Evolutionary conservation across 2,888 invertebrate genomes (phyloP).

Genomic region (Acanthacorydalis orientalis): DNA sequence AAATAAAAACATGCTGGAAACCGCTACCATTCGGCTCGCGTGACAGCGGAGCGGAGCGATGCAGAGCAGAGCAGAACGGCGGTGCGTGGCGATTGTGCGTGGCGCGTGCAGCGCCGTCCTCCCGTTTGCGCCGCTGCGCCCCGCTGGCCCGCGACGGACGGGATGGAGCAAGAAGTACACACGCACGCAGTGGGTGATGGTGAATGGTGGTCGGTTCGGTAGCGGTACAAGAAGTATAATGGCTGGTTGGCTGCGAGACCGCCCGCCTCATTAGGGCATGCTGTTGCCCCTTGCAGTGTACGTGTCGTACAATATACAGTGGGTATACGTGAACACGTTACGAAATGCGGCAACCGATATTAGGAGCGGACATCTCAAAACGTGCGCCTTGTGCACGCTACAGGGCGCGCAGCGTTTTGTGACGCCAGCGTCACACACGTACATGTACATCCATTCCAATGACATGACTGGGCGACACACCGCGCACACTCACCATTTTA

Average conservation of each 20-base stretch:
- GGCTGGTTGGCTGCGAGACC: conserved; percentile 3
- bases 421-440: neutral
- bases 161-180: no score
- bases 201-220: no score
- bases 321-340: neutral
- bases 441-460: conserved; percentile 3
- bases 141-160: no score
- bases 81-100: neutral
- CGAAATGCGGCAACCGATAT: no score
- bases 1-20: no score
- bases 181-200: no score
- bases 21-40: neutral
- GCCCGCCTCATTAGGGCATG: conserved; percentile 1
- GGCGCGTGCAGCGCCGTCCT: neutral
- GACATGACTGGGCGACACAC: conserved; percentile 3
- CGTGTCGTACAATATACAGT: neutral
- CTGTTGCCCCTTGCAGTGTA: neutral
- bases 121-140: no score
- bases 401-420: no score
- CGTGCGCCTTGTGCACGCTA: no score
- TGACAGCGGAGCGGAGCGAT: neutral
- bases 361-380: no score
- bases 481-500: conserved; percentile 80
- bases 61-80: neutral
- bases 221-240: no score